Evolutionary conservation across 2,797 vertebrate species (phyloP), one percentile per base, ranked within the genome.

Genomic region (Falco columbarius): DNA sequence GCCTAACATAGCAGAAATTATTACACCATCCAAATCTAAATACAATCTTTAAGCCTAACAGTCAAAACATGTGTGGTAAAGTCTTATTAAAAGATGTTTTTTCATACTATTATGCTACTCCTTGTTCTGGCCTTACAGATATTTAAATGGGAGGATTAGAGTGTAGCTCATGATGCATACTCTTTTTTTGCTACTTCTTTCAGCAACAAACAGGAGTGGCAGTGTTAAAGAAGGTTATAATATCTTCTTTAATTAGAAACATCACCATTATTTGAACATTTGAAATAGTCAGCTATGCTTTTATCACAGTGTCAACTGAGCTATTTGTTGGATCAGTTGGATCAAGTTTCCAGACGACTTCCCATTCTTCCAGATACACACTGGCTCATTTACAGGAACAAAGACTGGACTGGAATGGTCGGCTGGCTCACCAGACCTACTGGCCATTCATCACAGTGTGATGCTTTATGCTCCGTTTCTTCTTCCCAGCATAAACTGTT

Each of bases 301-400:
- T 88, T 81, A 88, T 70, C 51, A 71, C 34, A 81, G 66, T 30
- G 81, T 80, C 38, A 59, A 51, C 40, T 40, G 58, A 88, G 58
- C 85, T 91, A 52, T 94, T 95, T 97, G 76, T 93, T 91, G 87
- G 62, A 79, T 86, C 65, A 30, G 52, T 70, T 95, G 90, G 76
- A 92, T 93, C 58, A 81, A 81, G 76, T 93, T 93, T 95, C 90
- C 87, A 90, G 76, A 81, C 3, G 8, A 93, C 79, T 95, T 97
- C 82, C 73, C 15, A 4, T 95, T 95, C 91, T 94, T 65, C 61
- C 85, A 89, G 73, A 94, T 91, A 90, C 0, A 91, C 58, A 90
- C 77, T 89, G 89, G 73, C 80, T 93, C 73, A 86, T 96, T 96
- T 89, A 89, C 83, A 89, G 93, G 71, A 91, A 91, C 74, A 93